A percentile compares a stretch with the other conserved stretches of the same genome.
Evolutionary conservation across 2,113 vertebrate species (phyloP).

Genomic region (Ivindomyrus marchei): DNA sequence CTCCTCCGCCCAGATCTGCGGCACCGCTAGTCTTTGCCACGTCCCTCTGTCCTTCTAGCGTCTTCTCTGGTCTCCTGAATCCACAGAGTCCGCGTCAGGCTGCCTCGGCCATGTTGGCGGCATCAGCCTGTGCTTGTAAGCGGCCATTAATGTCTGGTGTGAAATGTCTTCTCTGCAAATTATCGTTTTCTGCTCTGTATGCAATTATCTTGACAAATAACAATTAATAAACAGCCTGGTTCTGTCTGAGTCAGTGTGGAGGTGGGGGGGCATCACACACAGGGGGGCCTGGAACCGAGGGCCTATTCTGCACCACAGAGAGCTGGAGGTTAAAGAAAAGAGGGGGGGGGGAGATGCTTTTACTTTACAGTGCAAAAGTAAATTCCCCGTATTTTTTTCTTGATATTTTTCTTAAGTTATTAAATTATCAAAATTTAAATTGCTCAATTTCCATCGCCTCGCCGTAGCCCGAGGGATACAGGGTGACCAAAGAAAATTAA

Average conservation of each 20-base stretch:
- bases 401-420: background rate
- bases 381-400: background rate
- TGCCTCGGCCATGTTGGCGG: background rate
- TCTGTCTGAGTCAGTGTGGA: background rate
- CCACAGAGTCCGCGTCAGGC: background rate
- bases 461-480: background rate
- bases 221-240: background rate
- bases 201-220: background rate
- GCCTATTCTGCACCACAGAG: background rate
- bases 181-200: background rate
- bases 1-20: background rate
- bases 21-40: background rate
- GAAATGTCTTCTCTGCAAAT: background rate
- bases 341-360: background rate
- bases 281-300: background rate
- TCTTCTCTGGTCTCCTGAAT: background rate
- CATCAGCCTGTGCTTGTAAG: background rate
- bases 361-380: background rate
- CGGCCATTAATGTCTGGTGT: background rate
- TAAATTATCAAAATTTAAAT: background rate
- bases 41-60: background rate
- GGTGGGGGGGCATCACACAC: background rate
- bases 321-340: background rate
- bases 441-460: background rate
- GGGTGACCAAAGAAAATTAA: slow-evolving; percentile 3